phyloP scores from a whole-genome alignment of 1,140 invertebrate genomes.

The Rhynchophorus ferrugineus region DNA sequence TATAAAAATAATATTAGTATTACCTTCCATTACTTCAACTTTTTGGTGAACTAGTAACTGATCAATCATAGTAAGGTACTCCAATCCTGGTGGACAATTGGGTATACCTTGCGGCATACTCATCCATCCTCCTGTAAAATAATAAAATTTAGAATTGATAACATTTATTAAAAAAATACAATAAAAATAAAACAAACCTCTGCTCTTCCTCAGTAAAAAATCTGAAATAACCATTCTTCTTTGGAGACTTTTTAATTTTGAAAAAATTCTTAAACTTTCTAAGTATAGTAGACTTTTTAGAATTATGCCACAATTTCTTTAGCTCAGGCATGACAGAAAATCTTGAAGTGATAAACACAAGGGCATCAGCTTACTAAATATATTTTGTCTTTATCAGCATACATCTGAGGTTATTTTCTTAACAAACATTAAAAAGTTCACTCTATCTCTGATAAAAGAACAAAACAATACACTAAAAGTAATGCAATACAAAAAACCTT shows the following conservation, averaged over 20 bases:
- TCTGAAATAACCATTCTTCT: conserved; percentile 33
- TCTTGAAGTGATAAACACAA: conserved; percentile 3
- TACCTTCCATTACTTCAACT: conserved; percentile 76
- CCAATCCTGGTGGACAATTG: conserved; percentile 84
- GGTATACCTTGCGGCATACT: conserved; percentile 59
- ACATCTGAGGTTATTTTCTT: neutral
- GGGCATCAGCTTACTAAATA: conserved; percentile 7
- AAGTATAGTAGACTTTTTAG: conserved; percentile 18
- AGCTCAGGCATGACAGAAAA: conserved; percentile 22
- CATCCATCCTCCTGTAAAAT: conserved; percentile 71
- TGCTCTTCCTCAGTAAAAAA: conserved; percentile 38
- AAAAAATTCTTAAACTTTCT: conserved; percentile 28
- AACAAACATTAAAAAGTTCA: no score
- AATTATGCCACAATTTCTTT: conserved; percentile 18
- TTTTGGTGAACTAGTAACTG: conserved; percentile 83
- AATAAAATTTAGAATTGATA: conserved; percentile 14
- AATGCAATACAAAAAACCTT: neutral
- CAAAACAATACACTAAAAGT: neutral
- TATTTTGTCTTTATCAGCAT: conserved; percentile 10
- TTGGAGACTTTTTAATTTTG: conserved; percentile 33
- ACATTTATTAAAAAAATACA: conserved; percentile 8
- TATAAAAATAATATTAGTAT: neutral
- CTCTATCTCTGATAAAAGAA: no score
- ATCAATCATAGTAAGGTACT: conserved; percentile 88
- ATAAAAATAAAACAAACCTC: conserved; percentile 21